Percentiles rank a stretch among this genome's conserved stretches.
These are phyloP conservation scores for human DNA, from an alignment of 2,113 vertebrate genomes.

Conservation along the genomic window GRCh38 chr11:72984001-72984500, in stretches of 20 bases:
- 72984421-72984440: constrained; percentile 38
- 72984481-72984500: constrained; percentile 35
- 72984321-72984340: constrained; percentile 5
- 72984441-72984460: constrained; percentile 32
- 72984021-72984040: background rate
- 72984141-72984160: constrained; percentile 96
- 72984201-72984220: constrained; percentile 97
- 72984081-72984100: constrained; percentile 93
- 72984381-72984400: constrained; percentile 36
- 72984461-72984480: constrained; percentile 32
- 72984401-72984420: background rate
- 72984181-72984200: constrained; percentile 97
- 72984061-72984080: background rate
- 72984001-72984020: background rate
- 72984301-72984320: background rate
- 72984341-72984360: background rate
- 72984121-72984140: constrained; percentile 97
- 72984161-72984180: constrained; percentile 98
- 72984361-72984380: constrained; percentile 20
- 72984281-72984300: background rate
- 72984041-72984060: constrained; percentile 45
- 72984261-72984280: background rate
- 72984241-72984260: background rate
- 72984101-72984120: constrained; percentile 97
- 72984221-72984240: constrained; percentile 13